Evolutionary conservation across 2,888 invertebrate species (phyloP).

Genomic region (Cantharis rustica): DNA sequence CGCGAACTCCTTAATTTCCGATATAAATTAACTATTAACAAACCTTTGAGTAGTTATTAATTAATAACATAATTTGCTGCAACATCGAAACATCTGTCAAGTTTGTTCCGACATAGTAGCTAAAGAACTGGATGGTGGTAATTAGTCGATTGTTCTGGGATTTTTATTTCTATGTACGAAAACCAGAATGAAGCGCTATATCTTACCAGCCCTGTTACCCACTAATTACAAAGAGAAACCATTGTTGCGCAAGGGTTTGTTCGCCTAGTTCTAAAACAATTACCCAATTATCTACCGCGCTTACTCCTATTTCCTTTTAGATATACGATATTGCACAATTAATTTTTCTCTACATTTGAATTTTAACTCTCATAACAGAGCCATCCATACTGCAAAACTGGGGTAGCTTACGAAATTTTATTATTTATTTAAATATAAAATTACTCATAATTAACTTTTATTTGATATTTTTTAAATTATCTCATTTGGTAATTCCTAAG

Average conservation of each 20-base stretch:
- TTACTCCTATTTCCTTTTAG: constrained; percentile 23
- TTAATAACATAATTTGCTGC: not conserved
- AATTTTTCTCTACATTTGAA: not conserved
- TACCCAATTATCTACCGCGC: constrained; percentile 46
- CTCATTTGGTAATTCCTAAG: no score
- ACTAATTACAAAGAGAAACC: constrained; percentile 51
- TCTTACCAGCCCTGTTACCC: constrained; percentile 45
- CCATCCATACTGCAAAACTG: not conserved
- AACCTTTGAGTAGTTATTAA: not conserved
- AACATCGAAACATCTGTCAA: not conserved
- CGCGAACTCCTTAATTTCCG: not conserved
- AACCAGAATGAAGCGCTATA: constrained; percentile 41
- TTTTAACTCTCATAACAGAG: not conserved
- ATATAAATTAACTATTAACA: not conserved
- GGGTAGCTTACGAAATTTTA: not conserved
- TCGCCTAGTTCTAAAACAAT: constrained; percentile 48
- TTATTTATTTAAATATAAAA: not conserved
- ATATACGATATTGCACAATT: constrained; percentile 14
- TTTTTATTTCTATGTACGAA: constrained; percentile 26
- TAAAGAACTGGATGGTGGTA: constrained; percentile 36
- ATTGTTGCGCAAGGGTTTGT: constrained; percentile 49
- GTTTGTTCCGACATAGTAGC: not conserved
- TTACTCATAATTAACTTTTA: not conserved
- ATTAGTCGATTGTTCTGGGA: constrained; percentile 42
- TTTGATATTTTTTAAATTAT: not conserved